Conservation (phyloP, 2,113 vertebrate species). For the Nibea albiflora region DNA sequence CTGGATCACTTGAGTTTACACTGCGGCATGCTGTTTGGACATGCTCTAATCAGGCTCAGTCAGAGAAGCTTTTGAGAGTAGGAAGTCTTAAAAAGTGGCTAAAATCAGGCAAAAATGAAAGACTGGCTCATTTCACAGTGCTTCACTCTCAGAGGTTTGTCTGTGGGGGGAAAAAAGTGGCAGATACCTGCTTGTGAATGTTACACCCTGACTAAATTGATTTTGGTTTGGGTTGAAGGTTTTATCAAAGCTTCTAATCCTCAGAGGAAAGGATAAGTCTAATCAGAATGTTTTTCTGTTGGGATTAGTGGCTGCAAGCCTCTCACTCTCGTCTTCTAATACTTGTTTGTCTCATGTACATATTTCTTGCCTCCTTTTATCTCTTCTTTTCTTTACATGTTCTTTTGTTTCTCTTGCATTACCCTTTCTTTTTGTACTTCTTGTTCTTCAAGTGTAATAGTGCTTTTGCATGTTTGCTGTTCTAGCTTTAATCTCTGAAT, state of each 20-base stretch:
- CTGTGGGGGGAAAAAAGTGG: not conserved
- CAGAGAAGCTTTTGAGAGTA: constrained; percentile 11
- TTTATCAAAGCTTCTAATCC: constrained; percentile 79
- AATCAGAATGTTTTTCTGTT: constrained; percentile 74
- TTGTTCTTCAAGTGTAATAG: no score
- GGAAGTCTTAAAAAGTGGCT: constrained; percentile 18
- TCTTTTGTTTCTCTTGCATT: not conserved
- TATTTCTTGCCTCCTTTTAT: constrained; percentile 11
- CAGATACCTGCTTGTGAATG: constrained; percentile 41
- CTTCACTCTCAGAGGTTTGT: constrained; percentile 49
- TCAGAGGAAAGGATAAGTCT: constrained; percentile 75
- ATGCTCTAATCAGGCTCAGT: constrained; percentile 35
- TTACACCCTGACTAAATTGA: constrained; percentile 74
- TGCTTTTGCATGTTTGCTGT: not conserved
- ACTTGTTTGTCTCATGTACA: constrained; percentile 32
- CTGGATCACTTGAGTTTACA: constrained; percentile 24
- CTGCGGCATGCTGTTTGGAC: constrained; percentile 30
- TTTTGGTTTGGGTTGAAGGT: constrained; percentile 76
- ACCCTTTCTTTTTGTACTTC: not conserved
- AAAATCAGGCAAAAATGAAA: constrained; percentile 34
- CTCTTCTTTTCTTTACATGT: not conserved
- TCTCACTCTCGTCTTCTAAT: constrained; percentile 36
- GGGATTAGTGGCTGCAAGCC: constrained; percentile 71
- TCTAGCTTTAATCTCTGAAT: constrained; percentile 7
- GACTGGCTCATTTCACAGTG: constrained; percentile 39